Evolutionary conservation across 2,888 invertebrate species (phyloP).

Genomic region (Oxytorus armatus): DNA sequence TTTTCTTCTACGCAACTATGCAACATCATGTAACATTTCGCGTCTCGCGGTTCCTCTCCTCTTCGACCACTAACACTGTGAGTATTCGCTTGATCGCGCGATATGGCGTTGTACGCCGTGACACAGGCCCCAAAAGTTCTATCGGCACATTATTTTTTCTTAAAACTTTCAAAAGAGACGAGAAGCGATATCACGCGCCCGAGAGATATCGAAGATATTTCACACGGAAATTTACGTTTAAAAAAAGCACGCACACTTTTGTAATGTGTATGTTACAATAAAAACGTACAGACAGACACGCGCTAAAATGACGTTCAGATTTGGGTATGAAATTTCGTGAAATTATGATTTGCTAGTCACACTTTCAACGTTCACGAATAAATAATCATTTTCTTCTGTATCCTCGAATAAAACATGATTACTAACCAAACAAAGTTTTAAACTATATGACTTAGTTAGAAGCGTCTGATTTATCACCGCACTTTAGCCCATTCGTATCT

Average conservation of each 20-base stretch:
- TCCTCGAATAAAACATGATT: not conserved
- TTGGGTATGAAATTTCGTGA: too few species aligned
- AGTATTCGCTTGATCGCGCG: constrained; percentile 44
- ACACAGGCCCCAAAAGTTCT: constrained; percentile 16
- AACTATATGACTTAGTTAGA: too few species aligned
- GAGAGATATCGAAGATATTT: constrained; percentile 30
- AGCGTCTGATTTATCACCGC: too few species aligned
- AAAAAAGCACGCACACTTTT: not conserved
- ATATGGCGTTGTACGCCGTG: not conserved
- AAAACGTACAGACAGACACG: too few species aligned
- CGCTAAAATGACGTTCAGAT: too few species aligned
- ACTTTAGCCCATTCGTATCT: too few species aligned
- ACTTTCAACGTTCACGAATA: too few species aligned
- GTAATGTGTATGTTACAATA: not conserved
- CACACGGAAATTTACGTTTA: not conserved
- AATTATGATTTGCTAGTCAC: too few species aligned
- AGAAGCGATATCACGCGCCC: constrained; percentile 14
- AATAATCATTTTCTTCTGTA: not conserved
- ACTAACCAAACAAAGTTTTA: too few species aligned
- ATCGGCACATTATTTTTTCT: constrained; percentile 28
- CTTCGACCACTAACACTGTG: constrained; percentile 30
- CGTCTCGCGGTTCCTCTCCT: constrained; percentile 10
- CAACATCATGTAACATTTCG: constrained; percentile 37
- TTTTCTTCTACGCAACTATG: constrained; percentile 49
- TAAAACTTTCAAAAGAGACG: constrained; percentile 45